These are phyloP conservation scores for Rhinoptilus africanus DNA, from an alignment of 2,113 vertebrate species.

Conservation along the genomic window DNA sequence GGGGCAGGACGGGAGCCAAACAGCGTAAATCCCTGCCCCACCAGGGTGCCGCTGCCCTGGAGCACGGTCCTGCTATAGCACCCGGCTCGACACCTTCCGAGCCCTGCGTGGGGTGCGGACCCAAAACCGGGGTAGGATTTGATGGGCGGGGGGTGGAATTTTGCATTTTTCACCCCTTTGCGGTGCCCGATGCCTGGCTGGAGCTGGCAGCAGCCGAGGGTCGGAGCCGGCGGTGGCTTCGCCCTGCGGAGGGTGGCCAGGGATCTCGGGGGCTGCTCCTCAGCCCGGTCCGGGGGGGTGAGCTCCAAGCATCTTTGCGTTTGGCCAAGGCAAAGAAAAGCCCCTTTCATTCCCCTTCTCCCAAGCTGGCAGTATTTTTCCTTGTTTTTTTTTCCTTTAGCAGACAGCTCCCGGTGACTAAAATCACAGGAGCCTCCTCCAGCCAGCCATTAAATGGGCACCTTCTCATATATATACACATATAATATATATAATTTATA, in stretches of 20 bases:
- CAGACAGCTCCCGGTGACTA: not conserved
- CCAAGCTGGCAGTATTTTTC: not conserved
- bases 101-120: not conserved
- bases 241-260: not conserved
- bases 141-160: not conserved
- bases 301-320: not conserved
- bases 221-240: not conserved
- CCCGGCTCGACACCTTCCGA: not conserved
- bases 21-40: not conserved
- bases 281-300: not conserved
- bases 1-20: not conserved
- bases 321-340: not conserved
- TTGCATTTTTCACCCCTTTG: not conserved
- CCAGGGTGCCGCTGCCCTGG: not conserved
- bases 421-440: fast-evolving
- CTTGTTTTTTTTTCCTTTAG: not conserved
- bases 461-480: not conserved
- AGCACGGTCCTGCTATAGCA: not conserved
- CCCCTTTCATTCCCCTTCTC: not conserved
- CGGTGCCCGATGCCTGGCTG: not conserved
- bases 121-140: not conserved
- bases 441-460: not conserved
- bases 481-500: slow-evolving; percentile 52
- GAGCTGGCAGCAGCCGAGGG: not conserved
- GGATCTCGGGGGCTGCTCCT: not conserved